Conservation (phyloP, 2,888 invertebrate species). For the Ormyrus nitidulus region DNA sequence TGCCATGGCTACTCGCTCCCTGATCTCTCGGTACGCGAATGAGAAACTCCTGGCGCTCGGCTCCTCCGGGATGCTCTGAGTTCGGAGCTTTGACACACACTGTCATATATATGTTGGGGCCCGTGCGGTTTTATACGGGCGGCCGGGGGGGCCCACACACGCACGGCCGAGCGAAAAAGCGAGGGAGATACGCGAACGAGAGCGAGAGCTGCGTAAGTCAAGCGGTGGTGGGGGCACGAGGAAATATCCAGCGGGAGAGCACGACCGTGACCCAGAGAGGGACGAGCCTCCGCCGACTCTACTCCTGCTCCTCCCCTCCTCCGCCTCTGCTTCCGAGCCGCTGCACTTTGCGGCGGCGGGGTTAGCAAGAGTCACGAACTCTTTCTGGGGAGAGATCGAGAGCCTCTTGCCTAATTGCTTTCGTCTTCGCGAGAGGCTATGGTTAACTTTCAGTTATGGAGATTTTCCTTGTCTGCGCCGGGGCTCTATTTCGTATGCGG, state of each 20-base stretch:
- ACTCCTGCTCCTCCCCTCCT: too few species aligned
- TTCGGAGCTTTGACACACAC: conserved; percentile 64
- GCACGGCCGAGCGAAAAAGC: conserved; percentile 59
- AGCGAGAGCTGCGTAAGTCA: conserved; percentile 52
- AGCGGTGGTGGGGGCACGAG: conserved; percentile 37
- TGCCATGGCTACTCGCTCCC: conserved; percentile 61
- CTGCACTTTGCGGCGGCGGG: too few species aligned
- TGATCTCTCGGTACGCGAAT: background rate
- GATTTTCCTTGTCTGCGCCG: too few species aligned
- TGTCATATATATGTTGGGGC: conserved; percentile 70
- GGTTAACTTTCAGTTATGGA: too few species aligned
- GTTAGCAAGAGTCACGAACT: background rate
- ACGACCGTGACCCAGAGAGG: conserved; percentile 42
- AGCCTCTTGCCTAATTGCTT: too few species aligned
- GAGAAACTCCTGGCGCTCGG: background rate
- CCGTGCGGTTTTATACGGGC: conserved; percentile 68
- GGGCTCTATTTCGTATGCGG: too few species aligned
- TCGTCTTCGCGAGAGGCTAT: background rate
- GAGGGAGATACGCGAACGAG: conserved; percentile 61
- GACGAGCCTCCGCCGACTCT: too few species aligned
- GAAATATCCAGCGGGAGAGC: conserved; percentile 24
- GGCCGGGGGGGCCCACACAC: background rate
- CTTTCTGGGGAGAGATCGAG: conserved; percentile 1
- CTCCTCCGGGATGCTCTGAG: conserved; percentile 19
- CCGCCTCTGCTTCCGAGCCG: too few species aligned